A percentile compares a stretch with the other conserved stretches of the same genome.
phyloP scores from a whole-genome alignment of 92 coral and sea anemone genomes.

The Zoanthus gigantus region DNA sequence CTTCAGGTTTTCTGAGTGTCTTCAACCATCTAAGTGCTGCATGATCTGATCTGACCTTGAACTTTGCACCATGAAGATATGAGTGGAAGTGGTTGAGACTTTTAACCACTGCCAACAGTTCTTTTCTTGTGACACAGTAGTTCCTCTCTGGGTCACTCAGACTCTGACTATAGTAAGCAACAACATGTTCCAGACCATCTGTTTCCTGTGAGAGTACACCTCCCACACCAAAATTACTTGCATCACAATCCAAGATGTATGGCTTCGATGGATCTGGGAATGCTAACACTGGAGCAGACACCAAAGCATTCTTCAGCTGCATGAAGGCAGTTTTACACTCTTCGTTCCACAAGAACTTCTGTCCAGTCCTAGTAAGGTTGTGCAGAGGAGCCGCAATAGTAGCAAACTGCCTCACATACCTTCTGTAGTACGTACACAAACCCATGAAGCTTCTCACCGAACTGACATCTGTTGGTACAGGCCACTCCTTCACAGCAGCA shows the following conservation, averaged over 20 bases:
- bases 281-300: constrained; percentile 23
- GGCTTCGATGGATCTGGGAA: constrained; percentile 7
- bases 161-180: constrained; percentile 35
- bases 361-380: constrained; percentile 27
- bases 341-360: constrained; percentile 33
- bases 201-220: constrained; percentile 10
- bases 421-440: constrained; percentile 33
- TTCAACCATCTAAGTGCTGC: constrained; percentile 26
- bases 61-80: constrained; percentile 9
- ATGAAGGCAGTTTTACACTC: constrained; percentile 36
- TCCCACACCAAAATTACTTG: constrained; percentile 11
- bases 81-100: constrained; percentile 23
- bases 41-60: constrained; percentile 27
- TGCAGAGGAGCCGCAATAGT: constrained; percentile 34
- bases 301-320: constrained; percentile 17
- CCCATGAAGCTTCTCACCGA: constrained; percentile 7
- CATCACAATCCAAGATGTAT: constrained; percentile 16
- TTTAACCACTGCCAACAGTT: constrained; percentile 38
- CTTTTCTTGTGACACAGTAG: constrained; percentile 50
- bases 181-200: constrained; percentile 23
- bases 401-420: constrained; percentile 38
- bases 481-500: too few species aligned
- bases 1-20: constrained; percentile 32
- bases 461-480: too few species aligned
- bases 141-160: constrained; percentile 25